phyloP scores from a whole-genome alignment of 1,140 invertebrate species.

The Paraescarpia echinospica region DNA sequence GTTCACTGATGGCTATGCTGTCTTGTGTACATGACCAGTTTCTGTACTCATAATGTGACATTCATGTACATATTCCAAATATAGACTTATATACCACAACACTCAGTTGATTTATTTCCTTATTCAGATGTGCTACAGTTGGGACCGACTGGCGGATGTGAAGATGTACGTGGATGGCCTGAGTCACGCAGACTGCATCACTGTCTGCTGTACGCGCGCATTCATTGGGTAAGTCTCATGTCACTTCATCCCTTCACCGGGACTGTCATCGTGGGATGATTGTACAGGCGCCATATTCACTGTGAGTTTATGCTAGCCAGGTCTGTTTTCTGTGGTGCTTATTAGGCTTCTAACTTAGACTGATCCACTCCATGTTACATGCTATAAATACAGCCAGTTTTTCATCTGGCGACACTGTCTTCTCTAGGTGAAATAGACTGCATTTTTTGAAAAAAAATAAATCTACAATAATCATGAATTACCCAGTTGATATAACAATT shows the following conservation, averaged over 20 bases:
- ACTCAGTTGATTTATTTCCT: background rate
- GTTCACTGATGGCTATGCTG: background rate
- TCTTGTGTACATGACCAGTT: background rate
- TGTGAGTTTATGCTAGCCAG: too few relatives aligned
- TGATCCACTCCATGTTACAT: too few relatives aligned
- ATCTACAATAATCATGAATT: too few relatives aligned
- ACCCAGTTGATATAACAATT: too few relatives aligned
- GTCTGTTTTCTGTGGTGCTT: too few relatives aligned
- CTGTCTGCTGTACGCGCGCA: background rate
- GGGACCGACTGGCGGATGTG: slow-evolving; percentile 3
- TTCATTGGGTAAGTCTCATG: slow-evolving; percentile 10
- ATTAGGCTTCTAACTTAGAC: too few relatives aligned
- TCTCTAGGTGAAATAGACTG: too few relatives aligned
- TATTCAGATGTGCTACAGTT: slow-evolving; percentile 7
- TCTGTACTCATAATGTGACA: background rate
- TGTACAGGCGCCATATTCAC: too few relatives aligned
- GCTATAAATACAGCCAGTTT: too few relatives aligned
- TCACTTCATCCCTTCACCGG: background rate
- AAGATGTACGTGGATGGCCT: slow-evolving; percentile 6
- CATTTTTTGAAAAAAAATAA: too few relatives aligned
- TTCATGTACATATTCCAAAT: background rate
- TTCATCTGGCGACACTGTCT: too few relatives aligned
- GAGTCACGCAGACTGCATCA: background rate
- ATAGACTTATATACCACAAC: background rate
- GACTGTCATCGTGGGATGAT: too few relatives aligned